Conservation (phyloP, 2,113 vertebrate genomes). For the Todiramphus chloris region DNA sequence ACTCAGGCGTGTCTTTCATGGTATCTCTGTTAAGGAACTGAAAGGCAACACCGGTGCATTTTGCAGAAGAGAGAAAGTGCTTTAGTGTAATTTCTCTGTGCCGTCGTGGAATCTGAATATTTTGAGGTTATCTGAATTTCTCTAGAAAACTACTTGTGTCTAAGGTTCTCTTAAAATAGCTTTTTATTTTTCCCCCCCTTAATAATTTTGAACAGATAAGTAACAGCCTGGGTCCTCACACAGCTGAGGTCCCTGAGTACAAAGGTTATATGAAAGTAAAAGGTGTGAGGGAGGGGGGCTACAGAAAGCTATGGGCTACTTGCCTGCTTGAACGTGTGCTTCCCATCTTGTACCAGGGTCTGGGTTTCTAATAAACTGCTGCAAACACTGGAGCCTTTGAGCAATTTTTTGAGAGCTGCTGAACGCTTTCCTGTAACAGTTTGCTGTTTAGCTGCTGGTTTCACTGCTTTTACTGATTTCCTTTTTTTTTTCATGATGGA, state of each 20-base stretch:
- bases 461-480: background rate
- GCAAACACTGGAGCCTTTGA: background rate
- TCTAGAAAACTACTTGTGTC: background rate
- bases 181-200: background rate
- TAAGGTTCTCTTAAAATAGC: background rate
- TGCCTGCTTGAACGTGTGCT: background rate
- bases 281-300: background rate
- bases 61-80: background rate
- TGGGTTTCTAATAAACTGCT: background rate
- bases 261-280: background rate
- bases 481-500: background rate
- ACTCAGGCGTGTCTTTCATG: background rate
- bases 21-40: background rate
- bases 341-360: background rate
- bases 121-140: background rate
- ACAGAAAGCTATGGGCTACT: background rate
- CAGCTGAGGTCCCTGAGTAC: background rate
- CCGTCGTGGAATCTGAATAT: background rate
- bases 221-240: background rate
- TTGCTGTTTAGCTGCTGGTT: background rate
- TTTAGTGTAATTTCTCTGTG: background rate
- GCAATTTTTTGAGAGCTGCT: background rate
- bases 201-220: background rate
- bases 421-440: background rate
- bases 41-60: background rate